Percentiles rank a stretch among this genome's conserved stretches.
Conservation (phyloP, 2,113 vertebrate species). For the Entomyzon cyanotis region DNA sequence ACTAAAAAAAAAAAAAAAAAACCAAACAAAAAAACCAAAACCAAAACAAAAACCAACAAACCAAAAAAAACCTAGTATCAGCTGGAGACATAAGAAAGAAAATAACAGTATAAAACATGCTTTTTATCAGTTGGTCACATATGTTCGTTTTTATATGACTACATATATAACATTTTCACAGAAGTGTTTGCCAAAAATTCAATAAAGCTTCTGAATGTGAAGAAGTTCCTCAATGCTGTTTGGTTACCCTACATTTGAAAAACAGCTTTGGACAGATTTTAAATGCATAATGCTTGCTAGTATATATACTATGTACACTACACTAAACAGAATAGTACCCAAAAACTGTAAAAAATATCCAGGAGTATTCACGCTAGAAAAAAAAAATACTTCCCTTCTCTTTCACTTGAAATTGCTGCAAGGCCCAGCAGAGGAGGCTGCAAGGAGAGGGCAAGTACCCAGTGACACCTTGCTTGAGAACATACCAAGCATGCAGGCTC, state of each 20-base stretch:
- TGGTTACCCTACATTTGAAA: not conserved
- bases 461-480: rapidly evolving
- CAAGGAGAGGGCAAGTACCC: not conserved
- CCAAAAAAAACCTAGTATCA: not conserved
- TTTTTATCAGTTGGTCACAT: not conserved
- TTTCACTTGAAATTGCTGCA: not conserved
- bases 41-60: not conserved
- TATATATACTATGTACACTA: not conserved
- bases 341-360: not conserved
- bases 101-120: not conserved
- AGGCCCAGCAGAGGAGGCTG: not conserved
- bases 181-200: not conserved
- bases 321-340: not conserved
- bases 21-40: not conserved
- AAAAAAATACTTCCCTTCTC: not conserved
- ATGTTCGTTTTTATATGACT: not conserved
- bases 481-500: not conserved
- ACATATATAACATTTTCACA: not conserved
- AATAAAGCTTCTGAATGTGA: not conserved
- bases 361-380: not conserved
- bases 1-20: not conserved
- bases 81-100: not conserved
- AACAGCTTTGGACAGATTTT: not conserved
- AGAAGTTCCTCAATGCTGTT: not conserved
- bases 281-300: not conserved